Conservation (phyloP, 1,140 invertebrate genomes). For the Melipona quadrifasciata region DNA sequence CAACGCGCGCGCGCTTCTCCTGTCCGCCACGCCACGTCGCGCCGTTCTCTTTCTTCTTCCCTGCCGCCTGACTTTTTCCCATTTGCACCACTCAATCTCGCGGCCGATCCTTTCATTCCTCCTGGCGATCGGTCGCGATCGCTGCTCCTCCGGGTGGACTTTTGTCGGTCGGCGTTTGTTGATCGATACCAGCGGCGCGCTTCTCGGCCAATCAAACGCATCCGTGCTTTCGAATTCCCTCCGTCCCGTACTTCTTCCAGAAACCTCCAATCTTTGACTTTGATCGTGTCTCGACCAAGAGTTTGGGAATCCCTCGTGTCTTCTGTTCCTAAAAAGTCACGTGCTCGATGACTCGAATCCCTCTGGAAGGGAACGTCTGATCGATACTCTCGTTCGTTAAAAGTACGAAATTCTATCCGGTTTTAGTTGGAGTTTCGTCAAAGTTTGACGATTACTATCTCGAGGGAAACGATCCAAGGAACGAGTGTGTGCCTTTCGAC, state of each 20-base stretch:
- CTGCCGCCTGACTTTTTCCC: slow-evolving; percentile 28
- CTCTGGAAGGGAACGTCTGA: neutral
- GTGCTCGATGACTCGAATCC: neutral
- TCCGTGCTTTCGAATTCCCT: neutral
- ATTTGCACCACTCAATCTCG: slow-evolving; percentile 20
- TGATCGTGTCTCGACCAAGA: too few relatives aligned
- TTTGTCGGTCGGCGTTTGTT: neutral
- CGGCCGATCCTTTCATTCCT: neutral
- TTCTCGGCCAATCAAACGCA: neutral
- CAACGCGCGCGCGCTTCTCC: neutral
- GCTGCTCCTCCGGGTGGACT: slow-evolving; percentile 4
- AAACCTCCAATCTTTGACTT: too few relatives aligned
- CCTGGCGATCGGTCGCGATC: slow-evolving; percentile 11
- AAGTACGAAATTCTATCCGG: neutral
- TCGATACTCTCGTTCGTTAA: slow-evolving; percentile 26
- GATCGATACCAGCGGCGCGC: slow-evolving; percentile 27
- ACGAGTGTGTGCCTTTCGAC: too few relatives aligned
- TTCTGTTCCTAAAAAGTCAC: neutral
- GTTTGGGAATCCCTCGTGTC: too few relatives aligned
- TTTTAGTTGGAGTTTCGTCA: too few relatives aligned
- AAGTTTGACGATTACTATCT: too few relatives aligned
- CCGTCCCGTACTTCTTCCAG: too few relatives aligned
- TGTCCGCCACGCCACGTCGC: too few relatives aligned
- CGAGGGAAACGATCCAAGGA: too few relatives aligned
- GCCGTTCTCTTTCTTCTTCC: neutral